Conservation (phyloP, 2,888 invertebrate species). For the Drosophila phalerata region DNA sequence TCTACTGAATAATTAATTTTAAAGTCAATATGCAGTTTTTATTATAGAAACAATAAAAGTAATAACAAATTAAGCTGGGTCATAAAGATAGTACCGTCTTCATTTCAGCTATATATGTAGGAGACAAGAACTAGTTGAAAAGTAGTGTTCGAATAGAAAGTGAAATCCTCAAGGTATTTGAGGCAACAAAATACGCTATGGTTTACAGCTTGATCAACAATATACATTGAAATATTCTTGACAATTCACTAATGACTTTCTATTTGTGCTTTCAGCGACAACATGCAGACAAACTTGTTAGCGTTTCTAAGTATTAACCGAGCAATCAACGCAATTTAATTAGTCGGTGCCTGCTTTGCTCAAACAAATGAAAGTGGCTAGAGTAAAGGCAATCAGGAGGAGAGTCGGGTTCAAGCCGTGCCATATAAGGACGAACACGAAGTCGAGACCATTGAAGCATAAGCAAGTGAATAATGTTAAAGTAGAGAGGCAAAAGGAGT, state of each 20-base stretch:
- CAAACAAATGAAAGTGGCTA: conserved; percentile 11
- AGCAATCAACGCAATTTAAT: conserved; percentile 50
- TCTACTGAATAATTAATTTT: not conserved
- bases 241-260: not conserved
- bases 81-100: not conserved
- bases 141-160: not conserved
- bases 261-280: conserved; percentile 20
- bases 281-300: conserved; percentile 24
- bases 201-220: too few species aligned
- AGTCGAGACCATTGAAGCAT: conserved; percentile 4
- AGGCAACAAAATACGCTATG: too few species aligned
- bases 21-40: not conserved
- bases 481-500: conserved; percentile 5
- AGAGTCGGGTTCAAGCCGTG: not conserved
- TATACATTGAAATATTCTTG: too few species aligned
- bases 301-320: conserved; percentile 3
- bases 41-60: not conserved
- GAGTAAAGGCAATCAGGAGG: conserved; percentile 4
- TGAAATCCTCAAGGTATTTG: not conserved
- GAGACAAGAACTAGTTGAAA: not conserved
- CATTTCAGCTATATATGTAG: not conserved
- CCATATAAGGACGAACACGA: not conserved
- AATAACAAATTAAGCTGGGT: not conserved
- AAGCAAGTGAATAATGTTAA: conserved; percentile 45
- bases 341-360: conserved; percentile 22